Conservation (phyloP, 2,888 invertebrate species). For the Sesia apiformis region DNA sequence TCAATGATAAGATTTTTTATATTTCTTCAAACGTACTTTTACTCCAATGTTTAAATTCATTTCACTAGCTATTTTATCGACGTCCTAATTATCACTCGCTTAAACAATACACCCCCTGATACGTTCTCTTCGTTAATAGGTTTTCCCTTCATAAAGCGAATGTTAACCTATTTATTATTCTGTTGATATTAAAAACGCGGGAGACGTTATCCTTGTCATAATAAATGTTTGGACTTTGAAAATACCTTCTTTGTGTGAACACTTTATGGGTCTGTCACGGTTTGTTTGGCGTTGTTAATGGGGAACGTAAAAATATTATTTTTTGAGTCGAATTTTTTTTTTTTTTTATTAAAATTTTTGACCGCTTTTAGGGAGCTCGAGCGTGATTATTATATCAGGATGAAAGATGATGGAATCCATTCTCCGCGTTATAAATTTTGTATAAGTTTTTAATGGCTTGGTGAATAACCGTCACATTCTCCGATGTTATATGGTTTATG, state of each 20-base stretch:
- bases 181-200: slow-evolving; percentile 64
- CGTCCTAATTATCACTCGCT: neutral
- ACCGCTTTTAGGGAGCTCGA: slow-evolving; percentile 36
- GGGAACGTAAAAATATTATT: slow-evolving; percentile 13
- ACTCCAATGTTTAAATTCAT: too few relatives aligned
- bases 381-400: slow-evolving; percentile 12
- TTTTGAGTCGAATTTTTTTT: slow-evolving; percentile 7
- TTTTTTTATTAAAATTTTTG: slow-evolving; percentile 27
- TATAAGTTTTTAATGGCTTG: too few relatives aligned
- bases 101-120: slow-evolving; percentile 32
- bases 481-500: too few relatives aligned
- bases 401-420: neutral
- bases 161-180: slow-evolving; percentile 72
- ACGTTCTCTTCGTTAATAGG: slow-evolving; percentile 70
- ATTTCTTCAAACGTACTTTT: too few relatives aligned
- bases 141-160: slow-evolving; percentile 72
- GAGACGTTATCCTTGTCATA: slow-evolving; percentile 38
- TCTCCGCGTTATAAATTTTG: too few relatives aligned
- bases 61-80: too few relatives aligned
- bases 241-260: slow-evolving; percentile 28
- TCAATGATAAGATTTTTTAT: too few relatives aligned
- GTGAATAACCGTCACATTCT: too few relatives aligned
- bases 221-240: slow-evolving; percentile 47
- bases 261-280: slow-evolving; percentile 40
- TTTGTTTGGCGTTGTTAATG: slow-evolving; percentile 55